A percentile compares a stretch with the other conserved stretches of the same genome.
Evolutionary conservation across 2,113 vertebrate species (phyloP).

Genomic region (Grantiella picta): DNA sequence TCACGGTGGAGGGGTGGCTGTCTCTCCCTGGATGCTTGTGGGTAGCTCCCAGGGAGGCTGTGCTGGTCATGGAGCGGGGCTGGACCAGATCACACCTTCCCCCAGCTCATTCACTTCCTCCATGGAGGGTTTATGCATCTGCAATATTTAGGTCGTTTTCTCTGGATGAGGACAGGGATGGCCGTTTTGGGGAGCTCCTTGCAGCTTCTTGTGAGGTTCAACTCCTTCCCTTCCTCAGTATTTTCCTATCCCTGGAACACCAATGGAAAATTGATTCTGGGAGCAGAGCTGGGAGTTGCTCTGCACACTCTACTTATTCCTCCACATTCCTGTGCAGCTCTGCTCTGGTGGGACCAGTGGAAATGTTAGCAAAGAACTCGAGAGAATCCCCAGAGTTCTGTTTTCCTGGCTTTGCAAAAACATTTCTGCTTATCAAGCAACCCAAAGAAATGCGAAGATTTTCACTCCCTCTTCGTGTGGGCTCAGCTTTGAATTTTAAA

Average conservation of each 20-base stretch:
- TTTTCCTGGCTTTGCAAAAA: constrained; percentile 7
- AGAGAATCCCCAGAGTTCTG: constrained; percentile 15
- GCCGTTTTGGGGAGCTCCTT: background rate
- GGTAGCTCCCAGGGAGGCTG: background rate
- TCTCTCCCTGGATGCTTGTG: accelerated
- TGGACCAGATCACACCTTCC: background rate
- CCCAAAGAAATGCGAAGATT: background rate
- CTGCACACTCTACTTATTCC: background rate
- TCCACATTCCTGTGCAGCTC: background rate
- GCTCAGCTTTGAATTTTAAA: constrained; percentile 30
- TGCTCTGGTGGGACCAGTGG: background rate
- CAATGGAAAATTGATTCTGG: background rate
- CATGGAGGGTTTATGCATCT: background rate
- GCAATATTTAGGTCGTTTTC: accelerated
- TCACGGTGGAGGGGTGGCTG: background rate
- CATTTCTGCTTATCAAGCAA: constrained; percentile 44
- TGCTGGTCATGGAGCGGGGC: background rate
- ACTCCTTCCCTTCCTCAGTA: background rate
- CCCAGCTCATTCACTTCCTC: background rate
- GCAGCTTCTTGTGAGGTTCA: background rate
- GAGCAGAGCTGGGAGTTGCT: background rate
- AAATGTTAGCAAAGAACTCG: background rate
- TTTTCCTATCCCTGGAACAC: background rate
- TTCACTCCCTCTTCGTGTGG: constrained; percentile 10
- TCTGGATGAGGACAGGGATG: background rate